These are phyloP conservation scores for Oegoconia quadripuncta DNA, from an alignment of 2,888 invertebrate genomes.

Conservation along the genomic window DNA sequence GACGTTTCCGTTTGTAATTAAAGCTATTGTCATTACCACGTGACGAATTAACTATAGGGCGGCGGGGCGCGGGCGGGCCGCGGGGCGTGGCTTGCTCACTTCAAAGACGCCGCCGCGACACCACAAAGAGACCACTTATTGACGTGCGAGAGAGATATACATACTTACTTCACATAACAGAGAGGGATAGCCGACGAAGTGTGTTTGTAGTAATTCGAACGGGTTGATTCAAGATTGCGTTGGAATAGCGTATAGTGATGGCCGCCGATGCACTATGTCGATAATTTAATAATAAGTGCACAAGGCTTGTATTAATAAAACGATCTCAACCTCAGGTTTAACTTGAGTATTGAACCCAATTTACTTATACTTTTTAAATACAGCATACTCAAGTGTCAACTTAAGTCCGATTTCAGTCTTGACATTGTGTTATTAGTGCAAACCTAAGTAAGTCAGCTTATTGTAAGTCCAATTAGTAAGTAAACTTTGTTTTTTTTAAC, in stretches of 20 bases:
- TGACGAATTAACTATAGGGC: slow-evolving; percentile 67
- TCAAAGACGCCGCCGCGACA: slow-evolving; percentile 67
- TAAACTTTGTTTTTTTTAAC: no score
- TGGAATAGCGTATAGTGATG: slow-evolving; percentile 59
- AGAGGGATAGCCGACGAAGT: slow-evolving; percentile 36
- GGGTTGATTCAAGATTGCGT: slow-evolving; percentile 67
- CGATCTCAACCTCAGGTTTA: no score
- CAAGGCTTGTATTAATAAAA: background rate
- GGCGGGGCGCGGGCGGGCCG: slow-evolving; percentile 38
- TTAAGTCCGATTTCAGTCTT: no score
- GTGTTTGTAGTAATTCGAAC: slow-evolving; percentile 69
- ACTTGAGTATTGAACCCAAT: no score
- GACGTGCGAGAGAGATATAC: slow-evolving; percentile 40
- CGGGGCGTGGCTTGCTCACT: slow-evolving; percentile 59
- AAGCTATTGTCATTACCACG: slow-evolving; percentile 71
- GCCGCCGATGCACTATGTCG: slow-evolving; percentile 9
- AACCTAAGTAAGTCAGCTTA: no score
- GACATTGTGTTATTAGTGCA: no score
- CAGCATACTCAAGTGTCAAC: no score
- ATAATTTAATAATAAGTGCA: slow-evolving; percentile 7
- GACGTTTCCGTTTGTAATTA: slow-evolving; percentile 63
- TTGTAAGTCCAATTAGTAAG: no score
- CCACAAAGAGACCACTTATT: slow-evolving; percentile 59
- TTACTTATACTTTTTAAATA: no score
- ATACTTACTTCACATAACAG: slow-evolving; percentile 12